Evolutionary conservation across 92 coral and sea anemone species (phyloP).

Genomic region (Micromussa lordhowensis): DNA sequence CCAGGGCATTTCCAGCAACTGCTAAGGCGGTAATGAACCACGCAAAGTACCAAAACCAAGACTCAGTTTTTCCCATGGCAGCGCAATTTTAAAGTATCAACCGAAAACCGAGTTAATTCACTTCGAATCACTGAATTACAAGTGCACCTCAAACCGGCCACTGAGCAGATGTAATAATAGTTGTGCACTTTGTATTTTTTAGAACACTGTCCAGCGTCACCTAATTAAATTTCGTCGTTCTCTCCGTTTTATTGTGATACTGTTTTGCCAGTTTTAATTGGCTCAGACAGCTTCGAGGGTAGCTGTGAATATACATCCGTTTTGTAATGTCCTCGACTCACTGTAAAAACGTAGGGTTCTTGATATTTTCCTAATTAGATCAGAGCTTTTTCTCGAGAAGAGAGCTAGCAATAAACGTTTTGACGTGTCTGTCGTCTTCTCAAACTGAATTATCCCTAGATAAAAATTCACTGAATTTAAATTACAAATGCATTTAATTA

Average conservation of each 20-base stretch:
- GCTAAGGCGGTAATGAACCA: background rate
- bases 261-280: background rate
- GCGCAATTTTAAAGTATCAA: background rate
- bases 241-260: background rate
- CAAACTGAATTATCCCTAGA: background rate
- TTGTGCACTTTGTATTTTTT: background rate
- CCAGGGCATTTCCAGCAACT: slow-evolving; percentile 1
- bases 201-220: background rate
- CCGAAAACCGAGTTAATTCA: background rate
- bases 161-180: background rate
- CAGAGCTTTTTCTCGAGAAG: background rate
- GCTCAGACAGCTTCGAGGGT: background rate
- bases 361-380: background rate
- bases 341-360: background rate
- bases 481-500: background rate
- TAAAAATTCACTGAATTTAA: background rate
- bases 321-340: no score
- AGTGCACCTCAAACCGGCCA: background rate
- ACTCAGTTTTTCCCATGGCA: background rate
- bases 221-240: background rate
- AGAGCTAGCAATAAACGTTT: background rate
- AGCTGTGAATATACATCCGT: no score
- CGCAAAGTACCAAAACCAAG: background rate
- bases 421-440: background rate
- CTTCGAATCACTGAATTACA: background rate